Conservation (phyloP, 1,140 invertebrate species). For the Adoxophyes honmai region DNA sequence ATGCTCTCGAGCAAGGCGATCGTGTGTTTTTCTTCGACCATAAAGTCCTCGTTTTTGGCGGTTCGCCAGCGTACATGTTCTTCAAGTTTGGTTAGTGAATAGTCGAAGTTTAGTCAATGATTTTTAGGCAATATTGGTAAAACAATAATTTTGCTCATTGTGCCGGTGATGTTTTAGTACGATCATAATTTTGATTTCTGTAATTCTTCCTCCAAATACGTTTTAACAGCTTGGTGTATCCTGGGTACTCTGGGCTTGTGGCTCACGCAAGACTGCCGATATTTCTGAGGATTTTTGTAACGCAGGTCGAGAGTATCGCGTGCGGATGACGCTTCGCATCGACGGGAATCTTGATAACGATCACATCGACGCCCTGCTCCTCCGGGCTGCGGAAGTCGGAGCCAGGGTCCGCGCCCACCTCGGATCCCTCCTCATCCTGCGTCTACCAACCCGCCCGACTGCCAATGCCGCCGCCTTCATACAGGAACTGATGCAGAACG, state of each 20-base stretch:
- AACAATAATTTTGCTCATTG: too few species aligned
- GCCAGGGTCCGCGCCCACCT: constrained; percentile 48
- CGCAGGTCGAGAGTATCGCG: constrained; percentile 54
- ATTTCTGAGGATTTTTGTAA: neutral
- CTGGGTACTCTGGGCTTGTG: too few species aligned
- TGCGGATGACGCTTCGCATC: constrained; percentile 41
- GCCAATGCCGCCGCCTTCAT: constrained; percentile 37
- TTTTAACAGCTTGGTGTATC: too few species aligned
- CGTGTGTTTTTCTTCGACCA: constrained; percentile 54
- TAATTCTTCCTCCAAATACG: too few species aligned
- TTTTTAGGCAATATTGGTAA: too few species aligned
- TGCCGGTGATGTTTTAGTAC: too few species aligned
- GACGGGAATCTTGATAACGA: constrained; percentile 27
- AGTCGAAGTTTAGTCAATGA: too few species aligned
- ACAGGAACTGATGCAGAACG: constrained; percentile 38
- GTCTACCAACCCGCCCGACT: constrained; percentile 45
- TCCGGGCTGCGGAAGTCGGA: constrained; percentile 27
- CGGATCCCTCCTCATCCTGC: constrained; percentile 50
- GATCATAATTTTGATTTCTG: too few species aligned
- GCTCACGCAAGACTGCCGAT: too few species aligned
- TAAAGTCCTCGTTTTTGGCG: constrained; percentile 49
- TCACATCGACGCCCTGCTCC: constrained; percentile 29
- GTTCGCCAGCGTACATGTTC: constrained; percentile 65
- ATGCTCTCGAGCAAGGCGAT: constrained; percentile 48
- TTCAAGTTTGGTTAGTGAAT: constrained; percentile 53